Conservation (phyloP, 37 sponge, comb jelly and placozoan species). For the Halisarca cf. caerulea region DNA sequence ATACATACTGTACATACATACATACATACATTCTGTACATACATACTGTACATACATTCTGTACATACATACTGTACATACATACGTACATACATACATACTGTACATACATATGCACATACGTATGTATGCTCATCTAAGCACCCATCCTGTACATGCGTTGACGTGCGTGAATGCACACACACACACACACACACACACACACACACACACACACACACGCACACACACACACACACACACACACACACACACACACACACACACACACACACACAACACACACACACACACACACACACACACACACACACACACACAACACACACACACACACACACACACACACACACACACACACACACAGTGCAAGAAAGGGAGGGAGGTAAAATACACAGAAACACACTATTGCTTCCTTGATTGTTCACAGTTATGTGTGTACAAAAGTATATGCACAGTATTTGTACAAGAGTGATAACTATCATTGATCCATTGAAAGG, state of each 20-base stretch:
- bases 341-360: slow-evolving; percentile 25
- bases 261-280: slow-evolving; percentile 12
- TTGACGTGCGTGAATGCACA: not conserved
- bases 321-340: not conserved
- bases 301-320: not conserved
- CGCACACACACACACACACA: slow-evolving; percentile 1
- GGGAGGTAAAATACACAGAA: no score
- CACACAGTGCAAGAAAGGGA: no score
- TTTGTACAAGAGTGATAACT: no score
- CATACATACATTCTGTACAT: not conserved
- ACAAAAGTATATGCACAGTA: no score
- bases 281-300: slow-evolving; percentile 23
- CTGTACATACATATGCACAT: no score
- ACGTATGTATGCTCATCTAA: not conserved
- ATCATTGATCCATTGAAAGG: no score
- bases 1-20: not conserved
- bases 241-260: not conserved
- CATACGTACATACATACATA: no score
- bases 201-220: slow-evolving; percentile 2
- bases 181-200: not conserved
- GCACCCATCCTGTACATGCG: no score
- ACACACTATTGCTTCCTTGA: no score
- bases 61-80: no score
- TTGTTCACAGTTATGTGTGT: no score
- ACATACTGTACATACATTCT: not conserved